Percentiles rank a stretch among this genome's conserved stretches.
phyloP scores from a whole-genome alignment of 2,888 invertebrate genomes.

The Prionchulus punctatus region DNA sequence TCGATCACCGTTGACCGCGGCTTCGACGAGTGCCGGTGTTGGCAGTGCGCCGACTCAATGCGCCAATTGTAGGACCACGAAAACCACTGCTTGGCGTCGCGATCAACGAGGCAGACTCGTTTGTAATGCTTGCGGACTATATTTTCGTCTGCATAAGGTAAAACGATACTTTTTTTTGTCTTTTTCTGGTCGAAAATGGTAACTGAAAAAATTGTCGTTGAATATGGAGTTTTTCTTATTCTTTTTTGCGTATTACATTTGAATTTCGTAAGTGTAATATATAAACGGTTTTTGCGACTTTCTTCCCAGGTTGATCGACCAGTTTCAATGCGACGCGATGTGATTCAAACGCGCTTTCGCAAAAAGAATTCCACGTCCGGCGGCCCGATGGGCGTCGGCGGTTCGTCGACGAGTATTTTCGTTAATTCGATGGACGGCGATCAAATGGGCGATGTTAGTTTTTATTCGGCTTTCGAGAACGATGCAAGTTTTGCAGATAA shows the following conservation, averaged over 20 bases:
- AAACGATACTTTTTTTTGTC: too few species aligned
- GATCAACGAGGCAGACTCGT: slow-evolving; percentile 25
- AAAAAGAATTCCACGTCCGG: neutral
- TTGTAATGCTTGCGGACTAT: slow-evolving; percentile 31
- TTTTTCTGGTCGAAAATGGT: too few species aligned
- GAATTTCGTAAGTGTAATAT: too few species aligned
- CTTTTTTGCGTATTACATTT: too few species aligned
- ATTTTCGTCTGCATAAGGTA: slow-evolving; percentile 27
- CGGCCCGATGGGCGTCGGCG: neutral
- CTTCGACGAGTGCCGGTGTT: neutral
- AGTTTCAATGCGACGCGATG: slow-evolving; percentile 29
- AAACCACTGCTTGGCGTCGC: slow-evolving; percentile 30
- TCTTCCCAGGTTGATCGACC: slow-evolving; percentile 25
- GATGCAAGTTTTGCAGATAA: too few species aligned
- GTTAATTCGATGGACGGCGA: too few species aligned
- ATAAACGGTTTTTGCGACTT: too few species aligned
- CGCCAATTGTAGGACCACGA: slow-evolving; percentile 26
- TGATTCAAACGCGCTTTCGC: slow-evolving; percentile 29
- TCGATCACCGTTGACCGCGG: neutral
- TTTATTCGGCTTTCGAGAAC: too few species aligned
- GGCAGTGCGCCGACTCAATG: slow-evolving; percentile 15
- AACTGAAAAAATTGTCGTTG: too few species aligned
- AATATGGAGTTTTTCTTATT: too few species aligned
- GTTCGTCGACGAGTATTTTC: too few species aligned
- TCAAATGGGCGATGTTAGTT: too few species aligned